Evolutionary conservation across 2,888 invertebrate genomes (phyloP).

Genomic region (Acrocera orbiculus): DNA sequence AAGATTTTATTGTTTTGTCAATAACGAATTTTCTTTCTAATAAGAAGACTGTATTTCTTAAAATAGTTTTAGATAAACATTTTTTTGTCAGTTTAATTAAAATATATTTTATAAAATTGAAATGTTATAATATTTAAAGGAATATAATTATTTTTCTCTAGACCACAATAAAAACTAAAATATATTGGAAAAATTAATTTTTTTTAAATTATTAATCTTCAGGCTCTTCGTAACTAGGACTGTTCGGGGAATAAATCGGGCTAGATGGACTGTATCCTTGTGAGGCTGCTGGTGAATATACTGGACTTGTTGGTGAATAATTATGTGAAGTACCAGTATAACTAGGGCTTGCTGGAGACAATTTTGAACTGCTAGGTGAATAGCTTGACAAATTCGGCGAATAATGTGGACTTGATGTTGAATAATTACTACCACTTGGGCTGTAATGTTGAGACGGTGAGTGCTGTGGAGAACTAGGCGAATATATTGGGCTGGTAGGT

Average conservation of each 20-base stretch:
- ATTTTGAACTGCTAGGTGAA: slow-evolving; percentile 63
- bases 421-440: slow-evolving; percentile 60
- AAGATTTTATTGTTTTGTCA: too few species aligned
- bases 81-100: too few species aligned
- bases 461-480: slow-evolving; percentile 61
- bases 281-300: slow-evolving; percentile 63
- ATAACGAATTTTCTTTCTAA: too few species aligned
- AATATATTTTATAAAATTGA: too few species aligned
- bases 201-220: slow-evolving; percentile 10
- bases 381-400: slow-evolving; percentile 28
- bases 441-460: slow-evolving; percentile 48
- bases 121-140: too few species aligned
- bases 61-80: too few species aligned
- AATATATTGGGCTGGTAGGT: slow-evolving; percentile 64
- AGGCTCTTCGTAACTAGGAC: slow-evolving; percentile 33
- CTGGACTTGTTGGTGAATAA: slow-evolving; percentile 46
- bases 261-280: slow-evolving; percentile 53
- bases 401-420: slow-evolving; percentile 47
- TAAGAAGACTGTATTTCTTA: too few species aligned
- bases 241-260: slow-evolving; percentile 49
- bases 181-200: background rate
- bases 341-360: slow-evolving; percentile 58
- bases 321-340: slow-evolving; percentile 48
- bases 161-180: too few species aligned
- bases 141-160: too few species aligned